Conservation (phyloP, 2,797 vertebrate species). For the Otus scops region DNA sequence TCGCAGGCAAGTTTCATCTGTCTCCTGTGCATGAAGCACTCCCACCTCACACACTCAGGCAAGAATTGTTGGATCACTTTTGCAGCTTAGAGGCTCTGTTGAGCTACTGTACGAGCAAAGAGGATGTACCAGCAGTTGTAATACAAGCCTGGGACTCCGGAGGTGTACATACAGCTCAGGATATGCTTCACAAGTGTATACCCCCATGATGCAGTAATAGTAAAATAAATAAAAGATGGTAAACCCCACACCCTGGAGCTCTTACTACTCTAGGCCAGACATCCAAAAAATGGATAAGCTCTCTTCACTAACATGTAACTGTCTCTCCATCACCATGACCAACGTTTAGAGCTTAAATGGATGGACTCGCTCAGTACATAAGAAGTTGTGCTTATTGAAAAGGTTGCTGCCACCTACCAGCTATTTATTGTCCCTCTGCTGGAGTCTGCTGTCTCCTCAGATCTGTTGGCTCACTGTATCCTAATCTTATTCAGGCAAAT, state of each 20-base stretch:
- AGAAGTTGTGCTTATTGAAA: neutral
- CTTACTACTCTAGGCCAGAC: neutral
- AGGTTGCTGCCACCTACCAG: neutral
- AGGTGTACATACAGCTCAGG: neutral
- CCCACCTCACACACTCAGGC: neutral
- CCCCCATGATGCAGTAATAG: neutral
- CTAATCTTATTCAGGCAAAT: slow-evolving; percentile 34
- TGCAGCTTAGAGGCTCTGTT: neutral
- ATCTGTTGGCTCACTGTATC: slow-evolving; percentile 6
- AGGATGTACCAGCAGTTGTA: neutral
- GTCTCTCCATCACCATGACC: neutral
- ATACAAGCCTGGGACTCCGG: neutral
- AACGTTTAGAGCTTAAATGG: neutral
- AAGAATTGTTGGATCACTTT: neutral
- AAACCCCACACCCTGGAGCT: neutral
- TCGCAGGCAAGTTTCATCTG: neutral
- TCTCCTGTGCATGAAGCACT: neutral
- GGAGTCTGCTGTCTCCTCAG: neutral
- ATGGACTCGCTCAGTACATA: neutral
- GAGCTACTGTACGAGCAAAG: neutral
- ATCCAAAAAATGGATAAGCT: neutral
- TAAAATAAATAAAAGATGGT: neutral
- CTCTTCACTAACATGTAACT: neutral
- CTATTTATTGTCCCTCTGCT: slow-evolving; percentile 14
- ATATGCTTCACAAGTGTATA: neutral